These are phyloP conservation scores for Calephelis perditalis DNA, from an alignment of 2,888 invertebrate genomes.

Conservation along the genomic window DNA sequence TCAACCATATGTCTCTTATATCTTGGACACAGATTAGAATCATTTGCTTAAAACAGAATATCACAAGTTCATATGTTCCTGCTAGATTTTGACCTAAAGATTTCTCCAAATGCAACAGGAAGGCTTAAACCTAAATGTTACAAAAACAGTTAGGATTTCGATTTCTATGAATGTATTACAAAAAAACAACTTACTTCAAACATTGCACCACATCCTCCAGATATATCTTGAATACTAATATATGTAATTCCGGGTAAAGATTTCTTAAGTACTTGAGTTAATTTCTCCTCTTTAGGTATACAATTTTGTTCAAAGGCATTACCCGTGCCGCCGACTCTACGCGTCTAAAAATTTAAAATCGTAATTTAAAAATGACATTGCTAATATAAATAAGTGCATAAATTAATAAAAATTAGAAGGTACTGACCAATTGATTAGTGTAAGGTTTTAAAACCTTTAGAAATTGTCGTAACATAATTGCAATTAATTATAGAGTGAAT, in stretches of 20 bases:
- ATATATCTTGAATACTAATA: constrained; percentile 84
- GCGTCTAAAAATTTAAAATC: constrained; percentile 34
- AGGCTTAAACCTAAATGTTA: too few relatives aligned
- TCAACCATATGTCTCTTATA: too few relatives aligned
- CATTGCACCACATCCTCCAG: constrained; percentile 91
- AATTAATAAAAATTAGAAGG: neutral
- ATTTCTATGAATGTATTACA: too few relatives aligned
- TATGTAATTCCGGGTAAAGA: constrained; percentile 80
- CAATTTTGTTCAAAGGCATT: constrained; percentile 52
- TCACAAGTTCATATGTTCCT: too few relatives aligned
- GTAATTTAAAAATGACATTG: neutral
- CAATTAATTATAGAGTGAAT: too few relatives aligned
- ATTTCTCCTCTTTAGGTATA: constrained; percentile 55
- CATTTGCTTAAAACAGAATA: too few relatives aligned
- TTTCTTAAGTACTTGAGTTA: constrained; percentile 50
- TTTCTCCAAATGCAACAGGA: too few relatives aligned
- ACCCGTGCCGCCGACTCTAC: constrained; percentile 40
- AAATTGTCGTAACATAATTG: constrained; percentile 58
- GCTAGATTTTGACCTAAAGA: too few relatives aligned
- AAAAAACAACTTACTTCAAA: constrained; percentile 76
- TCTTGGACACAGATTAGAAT: too few relatives aligned
- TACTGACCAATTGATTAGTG: constrained; percentile 50
- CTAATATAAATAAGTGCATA: neutral
- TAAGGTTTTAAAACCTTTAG: constrained; percentile 51
- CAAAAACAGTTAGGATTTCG: too few relatives aligned